These are phyloP conservation scores for Myanophis thanlyinensis DNA, from an alignment of 2,113 vertebrate genomes.

Conservation along the genomic window DNA sequence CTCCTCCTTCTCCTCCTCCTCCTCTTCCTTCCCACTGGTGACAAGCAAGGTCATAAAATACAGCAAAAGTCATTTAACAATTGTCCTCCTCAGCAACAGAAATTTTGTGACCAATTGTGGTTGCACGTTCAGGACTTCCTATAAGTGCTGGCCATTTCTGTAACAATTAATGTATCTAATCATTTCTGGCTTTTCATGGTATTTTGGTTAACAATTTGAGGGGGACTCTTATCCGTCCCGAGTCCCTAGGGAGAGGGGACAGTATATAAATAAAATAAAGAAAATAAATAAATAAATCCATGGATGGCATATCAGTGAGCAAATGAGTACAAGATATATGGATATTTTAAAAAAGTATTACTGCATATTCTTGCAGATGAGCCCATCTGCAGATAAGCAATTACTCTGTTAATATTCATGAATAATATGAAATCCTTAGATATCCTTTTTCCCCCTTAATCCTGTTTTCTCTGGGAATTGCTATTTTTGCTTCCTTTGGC, in stretches of 20 bases:
- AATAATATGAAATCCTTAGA: not conserved
- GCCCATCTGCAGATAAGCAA: not conserved
- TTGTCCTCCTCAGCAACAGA: too few relatives aligned
- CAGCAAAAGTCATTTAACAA: too few relatives aligned
- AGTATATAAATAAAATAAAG: too few relatives aligned
- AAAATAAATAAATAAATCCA: too few relatives aligned
- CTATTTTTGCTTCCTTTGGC: not conserved
- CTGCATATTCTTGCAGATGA: not conserved
- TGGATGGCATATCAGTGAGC: not conserved
- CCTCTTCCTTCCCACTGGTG: too few relatives aligned
- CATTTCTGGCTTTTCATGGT: not conserved
- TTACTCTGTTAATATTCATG: not conserved
- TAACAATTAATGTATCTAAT: too few relatives aligned
- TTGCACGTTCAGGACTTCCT: too few relatives aligned
- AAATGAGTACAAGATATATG: not conserved
- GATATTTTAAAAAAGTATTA: not conserved
- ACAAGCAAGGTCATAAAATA: too few relatives aligned
- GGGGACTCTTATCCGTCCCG: not conserved
- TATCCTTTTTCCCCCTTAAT: not conserved
- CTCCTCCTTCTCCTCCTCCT: fast-evolving
- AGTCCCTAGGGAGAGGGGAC: too few relatives aligned
- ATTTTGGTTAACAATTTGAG: not conserved
- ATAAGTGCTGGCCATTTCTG: too few relatives aligned
- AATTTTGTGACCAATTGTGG: too few relatives aligned
- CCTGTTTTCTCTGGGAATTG: not conserved